Evolutionary conservation across 35 echinoderm and acorn worm species (phyloP), one percentile per base, ranked within the genome.

Genomic region (Ophioderma brevispina): DNA sequence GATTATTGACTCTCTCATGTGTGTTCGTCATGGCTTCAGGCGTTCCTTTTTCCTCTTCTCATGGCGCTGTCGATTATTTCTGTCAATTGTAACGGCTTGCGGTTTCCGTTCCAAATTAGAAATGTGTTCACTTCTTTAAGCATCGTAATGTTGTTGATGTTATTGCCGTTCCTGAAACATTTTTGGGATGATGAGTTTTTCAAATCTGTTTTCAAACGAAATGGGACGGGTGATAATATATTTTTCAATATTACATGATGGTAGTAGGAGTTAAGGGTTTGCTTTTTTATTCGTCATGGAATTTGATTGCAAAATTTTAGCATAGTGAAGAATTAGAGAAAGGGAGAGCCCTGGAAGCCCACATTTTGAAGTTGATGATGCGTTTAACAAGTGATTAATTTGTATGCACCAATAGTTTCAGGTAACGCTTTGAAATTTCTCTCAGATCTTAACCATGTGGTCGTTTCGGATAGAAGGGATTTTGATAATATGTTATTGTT

Each of bases 121-220:
- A 30, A 85, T 31, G 21, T 64, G 18, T 85, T 85, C 5, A 31
- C 25, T 25, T 85, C 13, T 35, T 59, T 85, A 8, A 17, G 6
- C 1, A 2, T n/a, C n/a, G 17, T 31, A 56, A 36, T 8, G 64
- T 64, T 64, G 0, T 59, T 85, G 82, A 85, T 70, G 64, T 85
- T 52, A 56, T 85, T 70, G 23, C 18, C 35, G 17, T 85, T 1
- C 82, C 59, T 31, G 82, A 85, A 64, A 85, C 82, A 6, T 64
- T 63, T 63, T 28, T 85, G 42, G 82, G 82, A 85, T 18, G 21
- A 55, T 59, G 3, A 85, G 10, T 25, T 6, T 56, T 0, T 59
- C 15, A 55, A 31, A 25, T 55, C 32, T 37, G 8, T 32, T n/a
- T 19, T 28, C 41, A 46, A 46, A 46, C 4, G 3, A 42, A 56